Base-by-base conservation (phyloP, 1,140 invertebrate species). In the Meteorus sp. region DNA sequence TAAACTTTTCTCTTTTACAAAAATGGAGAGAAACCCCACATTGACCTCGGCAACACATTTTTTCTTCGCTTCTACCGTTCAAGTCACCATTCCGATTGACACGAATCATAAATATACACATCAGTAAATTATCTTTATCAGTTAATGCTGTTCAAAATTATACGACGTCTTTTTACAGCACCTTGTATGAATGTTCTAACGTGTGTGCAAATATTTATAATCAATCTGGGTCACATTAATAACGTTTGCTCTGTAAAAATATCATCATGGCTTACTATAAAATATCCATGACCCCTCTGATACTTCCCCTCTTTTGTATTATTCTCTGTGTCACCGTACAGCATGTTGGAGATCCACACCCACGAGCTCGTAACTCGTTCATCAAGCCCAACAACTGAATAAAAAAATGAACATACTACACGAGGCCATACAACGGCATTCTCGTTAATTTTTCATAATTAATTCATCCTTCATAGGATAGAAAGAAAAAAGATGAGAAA, bases 1-100 rank as follows among this genome's bases (percentile, higher is more conserved):
- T 15, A 53, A n/a, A n/a, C n/a, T 55, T 50, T 59, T 61, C 52
- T 31, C 59, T 56, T 41, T 43, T 33, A 35, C 51, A 17, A 64
- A 61, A 41, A 55, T 55, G 56, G 52, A 65, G 59, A 56, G 43
- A 61, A 64, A 69, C 55, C 56, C 43, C 19, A 22, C 44, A 43
- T 13, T 22, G 29, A 51, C 17, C 22, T 43, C 17, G 33, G n/a
- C n/a, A n/a, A n/a, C n/a, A n/a, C n/a, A n/a, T n/a, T n/a, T n/a
- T n/a, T n/a, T n/a, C n/a, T n/a, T n/a, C n/a, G n/a, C n/a, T n/a
- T n/a, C n/a, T n/a, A n/a, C n/a, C n/a, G n/a, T n/a, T n/a, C n/a
- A n/a, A n/a, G n/a, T n/a, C n/a, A n/a, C n/a, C n/a, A n/a, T n/a
- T n/a, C n/a, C n/a, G n/a, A n/a, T n/a, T n/a, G n/a, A n/a, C n/a